Evolutionary conservation across 1,140 invertebrate species (phyloP).

Genomic region (Megalopta genalis): DNA sequence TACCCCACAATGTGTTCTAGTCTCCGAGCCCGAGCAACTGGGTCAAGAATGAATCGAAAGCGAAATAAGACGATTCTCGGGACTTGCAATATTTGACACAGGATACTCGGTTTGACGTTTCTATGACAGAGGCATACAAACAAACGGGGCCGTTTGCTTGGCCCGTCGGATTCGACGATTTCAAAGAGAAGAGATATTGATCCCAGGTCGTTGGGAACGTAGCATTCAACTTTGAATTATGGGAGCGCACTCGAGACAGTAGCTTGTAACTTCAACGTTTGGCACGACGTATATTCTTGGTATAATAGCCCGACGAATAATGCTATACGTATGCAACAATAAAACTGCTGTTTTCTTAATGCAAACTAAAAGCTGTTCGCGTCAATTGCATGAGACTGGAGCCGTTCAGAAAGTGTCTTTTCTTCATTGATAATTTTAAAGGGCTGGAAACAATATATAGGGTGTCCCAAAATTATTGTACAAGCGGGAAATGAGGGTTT

Average conservation of each 20-base stretch:
- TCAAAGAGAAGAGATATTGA: neutral
- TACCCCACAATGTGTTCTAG: conserved; percentile 17
- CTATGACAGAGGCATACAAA: neutral
- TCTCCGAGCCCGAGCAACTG: neutral
- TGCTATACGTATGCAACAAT: no score
- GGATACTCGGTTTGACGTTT: neutral
- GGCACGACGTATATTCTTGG: no score
- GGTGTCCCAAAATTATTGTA: no score
- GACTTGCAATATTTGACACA: neutral
- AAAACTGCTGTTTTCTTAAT: no score
- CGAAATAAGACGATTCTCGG: conserved; percentile 12
- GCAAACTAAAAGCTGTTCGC: no score
- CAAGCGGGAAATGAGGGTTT: no score
- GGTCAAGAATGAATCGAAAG: conserved; percentile 36
- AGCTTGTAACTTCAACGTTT: no score
- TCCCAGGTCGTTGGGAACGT: neutral
- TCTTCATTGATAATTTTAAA: no score
- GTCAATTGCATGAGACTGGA: no score
- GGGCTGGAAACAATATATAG: no score
- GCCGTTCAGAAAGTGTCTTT: no score
- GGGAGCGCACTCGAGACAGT: neutral
- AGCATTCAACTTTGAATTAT: neutral
- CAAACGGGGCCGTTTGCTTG: neutral
- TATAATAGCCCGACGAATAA: no score
- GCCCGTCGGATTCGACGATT: neutral